Evolutionary conservation across 2,113 vertebrate genomes (phyloP), one percentile per base, ranked within the genome.

Genomic region (Eleginops maclovinus): DNA sequence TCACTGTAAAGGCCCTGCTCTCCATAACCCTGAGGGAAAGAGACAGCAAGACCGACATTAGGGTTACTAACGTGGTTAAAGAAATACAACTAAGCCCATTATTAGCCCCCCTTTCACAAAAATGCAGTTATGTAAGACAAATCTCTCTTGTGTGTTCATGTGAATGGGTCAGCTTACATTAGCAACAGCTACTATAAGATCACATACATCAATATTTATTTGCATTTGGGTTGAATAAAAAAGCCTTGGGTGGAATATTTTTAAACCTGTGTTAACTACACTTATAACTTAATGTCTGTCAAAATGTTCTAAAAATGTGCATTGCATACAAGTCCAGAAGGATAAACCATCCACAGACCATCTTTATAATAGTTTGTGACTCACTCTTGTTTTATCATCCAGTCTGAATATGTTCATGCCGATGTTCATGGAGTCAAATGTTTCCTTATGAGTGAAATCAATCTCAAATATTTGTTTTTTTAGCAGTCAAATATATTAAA

Each of bases 1-100:
- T 97, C 97, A 0, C 83, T 61, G 22, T 97, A 99, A 91, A 96
- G 96, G 31, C 95, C 49, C 0, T 95, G 95, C 53, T 97, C 97
- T 0, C 94, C 91, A 77, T 96, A 99, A 77, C 91, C 93, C 97
- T 99, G 86, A 16, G 14, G 49, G 28, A 55, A 47, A 36, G 8
- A 64, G 36, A 80, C 31, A 83, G 12, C 8, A 6, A 69, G 36
- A 76, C 19, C 5, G 31, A 19, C 28, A 75, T 79, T 16, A 68
- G 12, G 15, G 14, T 60, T 21, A 68, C 36, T 54, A 16, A 74
- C 51, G 49, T 22, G 46, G 28, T 72, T 13, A 2, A 56, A 72
- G 36, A 43, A 9, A 79, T 22, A 10, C 1, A 84, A 53, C 5
- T 59, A 72, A 75, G 10, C 19, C 22, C 13, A 26, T 44, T 53